Conservation (phyloP, 2,888 invertebrate species). For the Ochlodes sylvanus region DNA sequence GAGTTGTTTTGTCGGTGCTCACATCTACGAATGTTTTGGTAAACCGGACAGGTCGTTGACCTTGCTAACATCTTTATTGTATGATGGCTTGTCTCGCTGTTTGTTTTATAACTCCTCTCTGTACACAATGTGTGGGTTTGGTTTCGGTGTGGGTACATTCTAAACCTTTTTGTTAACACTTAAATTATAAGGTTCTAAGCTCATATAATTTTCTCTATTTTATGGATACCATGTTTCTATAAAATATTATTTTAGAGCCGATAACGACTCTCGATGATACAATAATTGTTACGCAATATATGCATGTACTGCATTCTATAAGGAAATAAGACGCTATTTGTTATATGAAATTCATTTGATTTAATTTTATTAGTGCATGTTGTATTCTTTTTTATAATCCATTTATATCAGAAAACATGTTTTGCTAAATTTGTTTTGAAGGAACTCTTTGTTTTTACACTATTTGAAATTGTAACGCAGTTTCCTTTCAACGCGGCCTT, state of each 20-base stretch:
- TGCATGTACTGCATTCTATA: too few species aligned
- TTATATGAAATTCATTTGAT: background rate
- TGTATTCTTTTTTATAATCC: background rate
- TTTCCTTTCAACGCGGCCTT: slow-evolving; percentile 35
- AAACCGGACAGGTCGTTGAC: slow-evolving; percentile 71
- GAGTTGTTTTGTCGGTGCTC: slow-evolving; percentile 1
- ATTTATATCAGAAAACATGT: background rate
- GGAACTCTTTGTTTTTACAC: slow-evolving; percentile 21
- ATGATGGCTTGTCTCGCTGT: slow-evolving; percentile 6
- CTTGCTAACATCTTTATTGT: slow-evolving; percentile 48
- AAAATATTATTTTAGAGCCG: too few species aligned
- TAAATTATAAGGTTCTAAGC: too few species aligned
- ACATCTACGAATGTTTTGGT: slow-evolving; percentile 45
- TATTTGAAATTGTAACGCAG: slow-evolving; percentile 31
- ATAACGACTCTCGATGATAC: background rate
- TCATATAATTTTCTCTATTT: too few species aligned
- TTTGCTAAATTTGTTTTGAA: slow-evolving; percentile 13
- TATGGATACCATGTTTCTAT: too few species aligned
- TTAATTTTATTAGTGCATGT: background rate
- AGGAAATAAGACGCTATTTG: background rate
- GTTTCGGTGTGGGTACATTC: slow-evolving; percentile 9
- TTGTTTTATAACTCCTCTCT: slow-evolving; percentile 20
- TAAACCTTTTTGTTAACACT: background rate
- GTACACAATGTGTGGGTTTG: slow-evolving; percentile 26
- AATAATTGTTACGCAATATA: slow-evolving; percentile 8